These are phyloP conservation scores for Carposina sasakii DNA, from an alignment of 1,140 invertebrate genomes.

Conservation along the genomic window DNA sequence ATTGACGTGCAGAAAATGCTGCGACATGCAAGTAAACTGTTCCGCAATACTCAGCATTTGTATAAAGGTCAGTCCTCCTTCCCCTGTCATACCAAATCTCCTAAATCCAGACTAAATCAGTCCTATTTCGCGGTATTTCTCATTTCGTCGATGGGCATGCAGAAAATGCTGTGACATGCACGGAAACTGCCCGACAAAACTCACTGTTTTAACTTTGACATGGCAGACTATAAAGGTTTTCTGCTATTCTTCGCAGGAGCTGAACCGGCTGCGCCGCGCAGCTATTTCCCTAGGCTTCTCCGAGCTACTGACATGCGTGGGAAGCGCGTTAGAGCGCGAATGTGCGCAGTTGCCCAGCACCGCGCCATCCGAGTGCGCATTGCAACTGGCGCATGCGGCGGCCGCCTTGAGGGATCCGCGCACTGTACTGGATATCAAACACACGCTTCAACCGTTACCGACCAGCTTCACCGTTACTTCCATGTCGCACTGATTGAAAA, in stretches of 20 bases:
- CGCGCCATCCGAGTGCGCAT: slow-evolving; percentile 88
- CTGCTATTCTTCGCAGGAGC: slow-evolving; percentile 84
- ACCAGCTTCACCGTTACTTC: slow-evolving; percentile 47
- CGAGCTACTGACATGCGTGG: slow-evolving; percentile 83
- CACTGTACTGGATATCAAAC: slow-evolving; percentile 53
- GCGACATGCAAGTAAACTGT: too few species aligned
- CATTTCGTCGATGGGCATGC: too few species aligned
- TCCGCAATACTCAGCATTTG: too few species aligned
- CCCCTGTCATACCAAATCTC: too few species aligned
- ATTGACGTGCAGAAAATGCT: too few species aligned
- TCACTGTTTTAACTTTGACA: too few species aligned
- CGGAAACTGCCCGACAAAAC: slow-evolving; percentile 97
- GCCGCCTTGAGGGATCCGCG: slow-evolving; percentile 56
- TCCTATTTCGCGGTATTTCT: too few species aligned
- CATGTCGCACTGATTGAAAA: slow-evolving; percentile 47
- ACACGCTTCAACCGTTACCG: slow-evolving; percentile 45
- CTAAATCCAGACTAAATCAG: too few species aligned
- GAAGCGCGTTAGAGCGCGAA: slow-evolving; percentile 90
- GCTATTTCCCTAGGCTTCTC: slow-evolving; percentile 92
- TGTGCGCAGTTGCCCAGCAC: slow-evolving; percentile 84
- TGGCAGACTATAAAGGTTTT: too few species aligned
- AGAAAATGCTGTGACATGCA: slow-evolving; percentile 95
- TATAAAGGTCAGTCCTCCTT: too few species aligned
- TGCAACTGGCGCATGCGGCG: slow-evolving; percentile 93
- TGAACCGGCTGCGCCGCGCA: slow-evolving; percentile 90